phyloP scores from a whole-genome alignment of 1,140 invertebrate genomes.

The Microplitis demolitor region DNA sequence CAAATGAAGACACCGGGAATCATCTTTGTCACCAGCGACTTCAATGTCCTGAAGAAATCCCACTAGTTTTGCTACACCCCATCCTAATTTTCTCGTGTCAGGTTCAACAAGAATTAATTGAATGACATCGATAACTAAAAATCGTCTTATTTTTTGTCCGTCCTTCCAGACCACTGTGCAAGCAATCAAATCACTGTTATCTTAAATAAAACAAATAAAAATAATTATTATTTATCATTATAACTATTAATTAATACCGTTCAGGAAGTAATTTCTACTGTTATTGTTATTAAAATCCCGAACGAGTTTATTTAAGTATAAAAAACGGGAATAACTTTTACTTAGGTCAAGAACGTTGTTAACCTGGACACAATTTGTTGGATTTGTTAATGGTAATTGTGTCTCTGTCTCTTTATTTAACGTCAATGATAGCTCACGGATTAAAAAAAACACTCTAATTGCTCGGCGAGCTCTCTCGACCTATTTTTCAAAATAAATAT shows the following conservation, averaged over 20 bases:
- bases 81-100: conserved; percentile 88
- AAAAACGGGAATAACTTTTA: conserved; percentile 59
- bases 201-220: conserved; percentile 63
- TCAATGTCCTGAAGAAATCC: conserved; percentile 84
- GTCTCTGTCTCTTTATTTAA: conserved; percentile 83
- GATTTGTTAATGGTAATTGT: conserved; percentile 90
- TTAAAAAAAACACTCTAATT: conserved; percentile 92
- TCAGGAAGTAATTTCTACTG: not conserved
- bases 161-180: conserved; percentile 92
- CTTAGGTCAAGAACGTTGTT: conserved; percentile 92
- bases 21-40: conserved; percentile 89
- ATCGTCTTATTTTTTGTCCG: conserved; percentile 85
- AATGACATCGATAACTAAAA: conserved; percentile 92
- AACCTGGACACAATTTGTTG: conserved; percentile 86
- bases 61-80: conserved; percentile 96
- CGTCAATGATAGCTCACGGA: conserved; percentile 82
- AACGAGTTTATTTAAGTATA: not conserved
- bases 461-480: conserved; percentile 91
- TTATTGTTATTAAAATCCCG: not conserved
- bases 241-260: not conserved
- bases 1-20: conserved; percentile 93
- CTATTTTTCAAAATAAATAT: conserved; percentile 55
- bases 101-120: conserved; percentile 97
- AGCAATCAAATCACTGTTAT: conserved; percentile 95
- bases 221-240: not conserved